Percentiles rank a stretch among this genome's conserved stretches.
phyloP scores from a whole-genome alignment of 1,140 invertebrate species.

The Fopius arisanus region DNA sequence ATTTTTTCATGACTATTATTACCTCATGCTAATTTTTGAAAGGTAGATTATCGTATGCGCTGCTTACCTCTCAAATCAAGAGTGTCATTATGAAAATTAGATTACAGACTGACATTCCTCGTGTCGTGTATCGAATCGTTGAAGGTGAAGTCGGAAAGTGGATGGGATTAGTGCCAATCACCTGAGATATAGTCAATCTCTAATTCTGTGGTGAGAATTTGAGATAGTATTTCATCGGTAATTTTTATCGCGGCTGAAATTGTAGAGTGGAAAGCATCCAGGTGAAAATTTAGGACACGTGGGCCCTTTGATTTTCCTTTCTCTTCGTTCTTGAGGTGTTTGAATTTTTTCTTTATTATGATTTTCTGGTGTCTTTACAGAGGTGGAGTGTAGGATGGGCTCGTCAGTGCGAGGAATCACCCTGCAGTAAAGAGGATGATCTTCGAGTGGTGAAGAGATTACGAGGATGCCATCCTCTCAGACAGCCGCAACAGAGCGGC shows the following conservation, averaged over 20 bases:
- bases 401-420: slow-evolving; percentile 46
- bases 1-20: background rate
- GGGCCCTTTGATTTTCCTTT: no score
- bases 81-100: background rate
- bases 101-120: background rate
- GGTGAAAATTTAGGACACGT: no score
- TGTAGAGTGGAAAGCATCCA: no score
- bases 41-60: background rate
- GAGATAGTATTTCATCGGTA: background rate
- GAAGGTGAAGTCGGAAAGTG: background rate
- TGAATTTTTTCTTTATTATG: slow-evolving; percentile 35
- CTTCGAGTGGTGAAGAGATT: slow-evolving; percentile 39
- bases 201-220: background rate
- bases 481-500: slow-evolving; percentile 55
- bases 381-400: slow-evolving; percentile 58
- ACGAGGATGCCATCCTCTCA: slow-evolving; percentile 60
- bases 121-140: no score
- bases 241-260: background rate
- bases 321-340: background rate
- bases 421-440: slow-evolving; percentile 51
- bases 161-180: background rate
- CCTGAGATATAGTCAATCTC: background rate
- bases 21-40: background rate
- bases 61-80: background rate
- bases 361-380: slow-evolving; percentile 50